phyloP scores from a whole-genome alignment of 2,888 invertebrate genomes.

The Leptogaster cylindrica region DNA sequence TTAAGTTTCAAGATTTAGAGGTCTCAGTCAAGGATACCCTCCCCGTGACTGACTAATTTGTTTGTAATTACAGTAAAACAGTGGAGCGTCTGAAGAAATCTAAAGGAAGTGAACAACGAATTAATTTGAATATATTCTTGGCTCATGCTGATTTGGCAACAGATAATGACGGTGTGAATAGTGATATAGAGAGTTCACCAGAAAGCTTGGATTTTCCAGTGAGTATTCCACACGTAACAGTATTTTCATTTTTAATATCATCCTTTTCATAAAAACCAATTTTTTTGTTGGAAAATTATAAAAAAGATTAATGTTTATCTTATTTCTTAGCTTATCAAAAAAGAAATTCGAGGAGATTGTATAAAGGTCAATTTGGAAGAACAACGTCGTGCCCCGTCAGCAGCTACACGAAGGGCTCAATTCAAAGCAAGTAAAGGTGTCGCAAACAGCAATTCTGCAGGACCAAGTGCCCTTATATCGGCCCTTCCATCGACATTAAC shows the following conservation, averaged over 20 bases:
- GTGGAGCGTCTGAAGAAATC: constrained; percentile 63
- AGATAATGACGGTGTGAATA: constrained; percentile 51
- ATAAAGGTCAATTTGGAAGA: background rate
- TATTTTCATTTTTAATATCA: no score
- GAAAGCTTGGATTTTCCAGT: constrained; percentile 49
- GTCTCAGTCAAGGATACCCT: constrained; percentile 38
- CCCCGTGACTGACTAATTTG: background rate
- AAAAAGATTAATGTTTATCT: background rate
- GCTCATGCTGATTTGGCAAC: constrained; percentile 63
- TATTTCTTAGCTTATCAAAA: background rate
- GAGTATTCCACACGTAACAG: no score
- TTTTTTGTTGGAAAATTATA: no score
- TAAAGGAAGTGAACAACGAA: constrained; percentile 64
- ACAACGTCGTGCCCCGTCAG: constrained; percentile 39
- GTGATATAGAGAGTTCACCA: constrained; percentile 53
- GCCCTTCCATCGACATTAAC: constrained; percentile 54
- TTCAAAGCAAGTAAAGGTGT: constrained; percentile 49
- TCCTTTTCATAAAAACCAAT: no score
- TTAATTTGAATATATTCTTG: constrained; percentile 69
- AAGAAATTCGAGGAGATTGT: background rate
- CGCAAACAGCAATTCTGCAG: background rate
- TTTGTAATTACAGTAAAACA: constrained; percentile 60
- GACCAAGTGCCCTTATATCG: constrained; percentile 45
- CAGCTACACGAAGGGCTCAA: constrained; percentile 51
- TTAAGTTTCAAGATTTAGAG: constrained; percentile 22